Percentiles rank a stretch among this genome's conserved stretches.
These are phyloP conservation scores for Temnothorax unifasciatus DNA, from an alignment of 2,888 invertebrate genomes.

Conservation along the genomic window DNA sequence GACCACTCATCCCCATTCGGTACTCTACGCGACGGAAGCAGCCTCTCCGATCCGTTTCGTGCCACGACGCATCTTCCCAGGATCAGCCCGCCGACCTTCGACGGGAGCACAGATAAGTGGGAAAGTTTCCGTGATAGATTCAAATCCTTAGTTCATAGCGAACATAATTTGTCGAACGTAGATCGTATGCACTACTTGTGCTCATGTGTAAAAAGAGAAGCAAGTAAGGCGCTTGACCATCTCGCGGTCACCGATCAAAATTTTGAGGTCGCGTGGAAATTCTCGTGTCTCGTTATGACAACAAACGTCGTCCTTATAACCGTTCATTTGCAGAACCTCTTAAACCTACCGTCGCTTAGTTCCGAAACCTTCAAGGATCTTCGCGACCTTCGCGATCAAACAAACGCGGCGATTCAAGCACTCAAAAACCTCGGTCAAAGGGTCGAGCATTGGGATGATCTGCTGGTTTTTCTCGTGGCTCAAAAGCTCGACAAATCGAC, in stretches of 20 bases:
- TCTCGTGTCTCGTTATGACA: neutral
- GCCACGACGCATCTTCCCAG: neutral
- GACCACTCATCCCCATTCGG: too few species aligned
- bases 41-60: rapidly evolving
- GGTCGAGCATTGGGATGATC: neutral
- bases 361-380: neutral
- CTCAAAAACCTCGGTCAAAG: neutral
- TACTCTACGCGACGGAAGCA: neutral
- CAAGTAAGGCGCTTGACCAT: neutral
- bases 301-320: neutral
- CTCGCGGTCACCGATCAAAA: neutral
- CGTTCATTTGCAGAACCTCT: rapidly evolving
- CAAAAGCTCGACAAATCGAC: neutral
- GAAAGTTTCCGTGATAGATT: neutral
- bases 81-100: neutral
- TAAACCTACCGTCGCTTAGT: neutral
- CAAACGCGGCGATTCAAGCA: neutral
- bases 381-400: neutral
- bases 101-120: neutral
- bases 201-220: neutral
- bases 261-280: neutral
- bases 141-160: neutral
- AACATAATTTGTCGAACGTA: neutral
- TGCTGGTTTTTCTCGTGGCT: neutral
- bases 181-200: neutral